Evolutionary conservation across 2,888 invertebrate species (phyloP).

Genomic region (Cephonodes hylas): DNA sequence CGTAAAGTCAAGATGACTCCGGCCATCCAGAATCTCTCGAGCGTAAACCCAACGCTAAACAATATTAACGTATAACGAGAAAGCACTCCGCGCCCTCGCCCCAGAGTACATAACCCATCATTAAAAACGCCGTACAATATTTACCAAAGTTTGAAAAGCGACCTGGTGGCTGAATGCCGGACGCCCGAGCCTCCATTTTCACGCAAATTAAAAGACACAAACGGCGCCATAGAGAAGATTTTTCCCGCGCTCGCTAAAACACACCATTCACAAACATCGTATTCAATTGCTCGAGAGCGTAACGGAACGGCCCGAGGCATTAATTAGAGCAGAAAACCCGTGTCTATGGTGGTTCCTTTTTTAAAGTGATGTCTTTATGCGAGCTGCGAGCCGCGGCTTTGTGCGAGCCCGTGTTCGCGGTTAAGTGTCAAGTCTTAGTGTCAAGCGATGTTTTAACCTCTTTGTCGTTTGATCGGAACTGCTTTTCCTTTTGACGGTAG

Average conservation of each 20-base stretch:
- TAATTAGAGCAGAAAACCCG: slow-evolving; percentile 78
- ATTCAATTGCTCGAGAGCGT: slow-evolving; percentile 73
- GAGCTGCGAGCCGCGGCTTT: slow-evolving; percentile 59
- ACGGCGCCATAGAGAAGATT: slow-evolving; percentile 65
- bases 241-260: slow-evolving; percentile 68
- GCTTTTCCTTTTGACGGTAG: slow-evolving; percentile 10
- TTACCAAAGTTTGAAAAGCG: slow-evolving; percentile 60
- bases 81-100: neutral
- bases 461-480: slow-evolving; percentile 31
- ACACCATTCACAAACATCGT: slow-evolving; percentile 69
- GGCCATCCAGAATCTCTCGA: slow-evolving; percentile 38
- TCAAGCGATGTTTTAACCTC: slow-evolving; percentile 56
- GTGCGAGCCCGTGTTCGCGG: slow-evolving; percentile 57
- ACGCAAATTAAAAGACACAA: slow-evolving; percentile 80
- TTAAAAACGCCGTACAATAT: slow-evolving; percentile 50
- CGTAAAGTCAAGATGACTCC: slow-evolving; percentile 62
- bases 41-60: slow-evolving; percentile 60
- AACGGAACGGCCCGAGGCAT: slow-evolving; percentile 78
- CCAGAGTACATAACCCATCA: slow-evolving; percentile 30
- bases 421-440: slow-evolving; percentile 67
- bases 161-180: slow-evolving; percentile 60
- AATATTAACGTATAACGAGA: slow-evolving; percentile 77
- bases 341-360: slow-evolving; percentile 73
- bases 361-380: slow-evolving; percentile 75
- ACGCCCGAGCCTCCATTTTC: slow-evolving; percentile 72